These are phyloP conservation scores for Zaprionus inermis DNA, from an alignment of 1,140 invertebrate genomes.

Conservation along the genomic window DNA sequence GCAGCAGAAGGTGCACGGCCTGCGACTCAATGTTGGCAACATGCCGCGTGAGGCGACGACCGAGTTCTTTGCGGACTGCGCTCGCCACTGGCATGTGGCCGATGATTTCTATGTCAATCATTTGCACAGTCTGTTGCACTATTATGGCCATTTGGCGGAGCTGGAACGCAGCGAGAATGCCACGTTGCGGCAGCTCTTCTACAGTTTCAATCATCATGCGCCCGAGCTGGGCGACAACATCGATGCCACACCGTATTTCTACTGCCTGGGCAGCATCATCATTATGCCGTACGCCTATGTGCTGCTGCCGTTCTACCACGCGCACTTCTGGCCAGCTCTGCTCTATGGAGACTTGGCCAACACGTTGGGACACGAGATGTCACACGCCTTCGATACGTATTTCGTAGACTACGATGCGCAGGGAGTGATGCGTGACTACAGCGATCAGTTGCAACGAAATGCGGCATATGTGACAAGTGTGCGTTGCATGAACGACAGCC, in stretches of 20 bases:
- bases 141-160: constrained; percentile 43
- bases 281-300: constrained; percentile 75
- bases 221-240: constrained; percentile 65
- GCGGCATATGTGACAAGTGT: constrained; percentile 33
- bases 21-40: constrained; percentile 67
- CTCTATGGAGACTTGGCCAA: constrained; percentile 74
- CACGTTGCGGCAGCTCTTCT: constrained; percentile 44
- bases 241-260: constrained; percentile 75
- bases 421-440: constrained; percentile 57
- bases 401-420: constrained; percentile 64
- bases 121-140: constrained; percentile 56
- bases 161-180: constrained; percentile 44
- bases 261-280: constrained; percentile 68
- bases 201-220: constrained; percentile 71
- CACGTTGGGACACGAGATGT: constrained; percentile 73
- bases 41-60: constrained; percentile 52
- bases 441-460: constrained; percentile 52
- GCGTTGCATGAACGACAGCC: constrained; percentile 54
- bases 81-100: constrained; percentile 42
- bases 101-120: constrained; percentile 63
- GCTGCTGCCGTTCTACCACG: constrained; percentile 66
- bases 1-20: constrained; percentile 37
- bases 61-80: constrained; percentile 44
- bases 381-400: constrained; percentile 69
- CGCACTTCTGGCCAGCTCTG: constrained; percentile 60